phyloP scores from a whole-genome alignment of 2,888 invertebrate species.

The Xanthia icteritia region DNA sequence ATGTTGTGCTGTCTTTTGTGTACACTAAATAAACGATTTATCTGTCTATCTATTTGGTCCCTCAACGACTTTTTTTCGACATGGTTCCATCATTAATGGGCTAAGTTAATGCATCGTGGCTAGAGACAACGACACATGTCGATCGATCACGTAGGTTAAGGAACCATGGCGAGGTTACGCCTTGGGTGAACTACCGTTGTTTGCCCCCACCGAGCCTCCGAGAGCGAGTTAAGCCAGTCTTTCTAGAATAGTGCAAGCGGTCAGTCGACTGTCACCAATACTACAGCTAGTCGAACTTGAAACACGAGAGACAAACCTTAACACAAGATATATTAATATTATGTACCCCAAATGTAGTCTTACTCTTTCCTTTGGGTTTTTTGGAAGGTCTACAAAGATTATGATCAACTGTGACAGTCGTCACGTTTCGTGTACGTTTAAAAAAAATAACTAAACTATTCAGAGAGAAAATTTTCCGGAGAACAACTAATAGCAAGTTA shows the following conservation, averaged over 20 bases:
- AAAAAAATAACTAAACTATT: not conserved
- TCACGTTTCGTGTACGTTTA: not conserved
- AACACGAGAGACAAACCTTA: not conserved
- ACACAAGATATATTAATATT: not conserved
- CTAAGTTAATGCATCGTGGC: not conserved
- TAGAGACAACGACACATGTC: conserved; percentile 20
- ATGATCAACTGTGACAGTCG: not conserved
- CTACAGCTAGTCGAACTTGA: not conserved
- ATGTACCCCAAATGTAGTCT: not conserved
- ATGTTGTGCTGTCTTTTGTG: too few species aligned
- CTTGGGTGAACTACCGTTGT: conserved; percentile 7
- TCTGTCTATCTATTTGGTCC: too few species aligned
- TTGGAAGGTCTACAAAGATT: not conserved
- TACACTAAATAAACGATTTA: too few species aligned
- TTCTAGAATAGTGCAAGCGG: not conserved
- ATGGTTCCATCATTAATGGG: not conserved
- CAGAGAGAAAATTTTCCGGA: not conserved
- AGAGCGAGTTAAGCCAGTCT: conserved; percentile 23
- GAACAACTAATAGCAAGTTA: not conserved
- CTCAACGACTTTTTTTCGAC: not conserved
- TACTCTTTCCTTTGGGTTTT: not conserved
- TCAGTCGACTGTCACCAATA: not conserved
- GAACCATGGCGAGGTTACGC: conserved; percentile 36
- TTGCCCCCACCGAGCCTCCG: conserved; percentile 6
- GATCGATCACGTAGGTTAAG: conserved; percentile 49